Evolutionary conservation across 1,140 invertebrate species (phyloP), one percentile per base, ranked within the genome.

Genomic region (Bombus confusus): DNA sequence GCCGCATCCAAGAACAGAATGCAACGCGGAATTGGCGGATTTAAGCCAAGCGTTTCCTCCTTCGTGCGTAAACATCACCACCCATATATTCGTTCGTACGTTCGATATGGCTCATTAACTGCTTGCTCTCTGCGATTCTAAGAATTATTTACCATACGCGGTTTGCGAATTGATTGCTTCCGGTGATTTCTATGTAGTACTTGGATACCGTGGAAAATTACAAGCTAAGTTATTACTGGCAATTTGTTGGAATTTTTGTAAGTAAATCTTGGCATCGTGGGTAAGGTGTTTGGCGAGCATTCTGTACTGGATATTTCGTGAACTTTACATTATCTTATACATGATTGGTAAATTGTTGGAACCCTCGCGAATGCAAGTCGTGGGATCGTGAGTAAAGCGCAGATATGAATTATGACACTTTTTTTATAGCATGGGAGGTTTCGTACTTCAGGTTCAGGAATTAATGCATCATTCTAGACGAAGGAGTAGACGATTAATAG

Each of bases 1-100:
- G 41, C 62, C 47, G 15, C 22, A 66, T 25, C 52, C 18, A 73
- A 64, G 13, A 28, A 73, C n/a, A 52, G 66, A 83, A 71, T 64
- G 73, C 84, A 59, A 74, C 43, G 78, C 82, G 80, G 82, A 87
- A 87, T 87, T 64, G 71, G 43, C 80, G 62, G 72, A 87, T 86
- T 12, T 34, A 5, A 31, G 41, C 8, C 13, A 13, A 34, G 37
- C 25, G 71, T 47, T 64, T 66, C 41, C 72, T 47, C 72, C 3
- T 25, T 39, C 57, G 75, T 15, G 25, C 37, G 74, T 15, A 28
- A 8, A 22, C 47, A 22, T 52, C 47, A 22, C 47, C 47, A n/a
- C 47, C 41, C 4, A 25, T 43, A 37, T 43, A 8, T 31, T 39
- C 3, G 34, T 18, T 2, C 68, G 68, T 28, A 37, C 1, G 59